Evolutionary conservation across 1,140 invertebrate species (phyloP).

Genomic region (Ceratosolen fusciceps): DNA sequence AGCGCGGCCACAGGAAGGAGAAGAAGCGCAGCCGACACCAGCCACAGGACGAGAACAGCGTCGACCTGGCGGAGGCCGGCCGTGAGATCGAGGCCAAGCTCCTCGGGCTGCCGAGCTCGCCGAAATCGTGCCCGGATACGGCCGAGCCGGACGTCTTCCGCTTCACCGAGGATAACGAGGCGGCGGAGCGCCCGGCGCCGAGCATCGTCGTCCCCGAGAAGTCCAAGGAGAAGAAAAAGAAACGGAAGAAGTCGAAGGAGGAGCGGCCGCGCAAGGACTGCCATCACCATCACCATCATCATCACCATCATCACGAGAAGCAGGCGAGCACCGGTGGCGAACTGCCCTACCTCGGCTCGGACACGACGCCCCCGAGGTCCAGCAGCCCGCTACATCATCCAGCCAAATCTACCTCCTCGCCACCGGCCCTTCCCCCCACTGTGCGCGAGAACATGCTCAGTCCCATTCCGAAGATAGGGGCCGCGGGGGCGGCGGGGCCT

Average conservation of each 20-base stretch:
- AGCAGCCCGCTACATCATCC: constrained; percentile 64
- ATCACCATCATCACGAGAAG: constrained; percentile 66
- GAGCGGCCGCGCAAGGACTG: constrained; percentile 80
- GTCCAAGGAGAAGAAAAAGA: constrained; percentile 84
- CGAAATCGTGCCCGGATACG: constrained; percentile 64
- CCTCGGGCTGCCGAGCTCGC: constrained; percentile 72
- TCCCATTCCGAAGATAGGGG: constrained; percentile 73
- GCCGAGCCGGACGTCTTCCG: constrained; percentile 74
- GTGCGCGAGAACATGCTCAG: constrained; percentile 71
- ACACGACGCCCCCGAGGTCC: constrained; percentile 65
- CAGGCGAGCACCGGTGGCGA: constrained; percentile 53
- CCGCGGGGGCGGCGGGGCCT: constrained; percentile 54
- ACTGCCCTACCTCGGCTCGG: constrained; percentile 65
- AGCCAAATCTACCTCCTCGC: constrained; percentile 64
- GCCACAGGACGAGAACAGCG: constrained; percentile 81
- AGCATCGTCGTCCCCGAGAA: constrained; percentile 67
- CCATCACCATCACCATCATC: constrained; percentile 77
- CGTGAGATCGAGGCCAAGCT: constrained; percentile 85
- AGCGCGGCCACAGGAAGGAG: constrained; percentile 71
- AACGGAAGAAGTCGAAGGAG: constrained; percentile 85
- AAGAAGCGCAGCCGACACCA: constrained; percentile 77
- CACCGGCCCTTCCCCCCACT: constrained; percentile 61
- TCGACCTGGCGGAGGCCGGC: constrained; percentile 84
- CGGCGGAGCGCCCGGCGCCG: constrained; percentile 66
- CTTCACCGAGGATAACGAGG: constrained; percentile 77